Base-by-base conservation (phyloP, 1,140 invertebrate genomes). In the Rhagoletis zephyria region DNA sequence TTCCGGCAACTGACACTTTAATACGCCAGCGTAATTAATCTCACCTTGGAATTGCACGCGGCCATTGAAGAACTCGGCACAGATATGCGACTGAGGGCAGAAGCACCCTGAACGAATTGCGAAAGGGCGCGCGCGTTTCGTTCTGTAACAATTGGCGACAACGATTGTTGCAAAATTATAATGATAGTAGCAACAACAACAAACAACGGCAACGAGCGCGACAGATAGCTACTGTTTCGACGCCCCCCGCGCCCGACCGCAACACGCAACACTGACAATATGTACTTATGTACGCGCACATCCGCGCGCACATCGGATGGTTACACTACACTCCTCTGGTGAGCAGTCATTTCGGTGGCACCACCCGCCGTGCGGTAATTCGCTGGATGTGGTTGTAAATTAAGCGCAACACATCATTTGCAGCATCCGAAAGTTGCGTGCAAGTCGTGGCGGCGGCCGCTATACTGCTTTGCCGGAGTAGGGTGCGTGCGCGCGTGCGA, bases 381-480 rank as follows among this genome's bases (percentile, higher is more conserved):
- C 85, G 85, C 56, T 48, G 59, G 59, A 87, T 56, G 86, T 64
- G 86, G 86, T 87, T 87, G 61, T 87, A 87, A 87, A 87, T 87
- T 87, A 87, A 87, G 86, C 63, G 86, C 86, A 67, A 56, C 86
- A 87, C 86, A 87, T 87, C 86, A 87, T 67, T 87, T 87, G 86
- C 86, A 87, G 86, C 60, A 85, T 85, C 56, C 60, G 85, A 45
- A 63, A 61, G 85, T 85, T 51, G 42, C 56, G 85, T 61, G 56
- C 85, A 40, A 30, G 19, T 3, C 48, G 30, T 85, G 12, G 30
- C 42, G 4, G 12, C 74, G 5, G 1, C 30, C 30, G 30, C 30
- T 30, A 30, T 1, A 30, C 30, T 30, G 30, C 74, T 10, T 3
- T 60, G 19, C 30, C 5, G 40, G 51, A 40, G 59, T 42, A 2